phyloP scores from a whole-genome alignment of 2,888 invertebrate species.

The Graphium colonna region DNA sequence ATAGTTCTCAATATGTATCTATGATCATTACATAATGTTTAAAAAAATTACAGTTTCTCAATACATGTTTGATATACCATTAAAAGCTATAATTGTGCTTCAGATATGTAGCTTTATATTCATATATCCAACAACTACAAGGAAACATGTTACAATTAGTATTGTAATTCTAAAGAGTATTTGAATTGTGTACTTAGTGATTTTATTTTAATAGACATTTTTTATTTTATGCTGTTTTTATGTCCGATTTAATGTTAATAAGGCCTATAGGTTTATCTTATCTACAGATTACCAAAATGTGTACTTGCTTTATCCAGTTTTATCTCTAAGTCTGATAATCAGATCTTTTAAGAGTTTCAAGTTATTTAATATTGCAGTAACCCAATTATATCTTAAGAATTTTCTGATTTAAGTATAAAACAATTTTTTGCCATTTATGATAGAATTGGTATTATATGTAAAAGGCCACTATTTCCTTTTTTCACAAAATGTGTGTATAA shows the following conservation, averaged over 20 bases:
- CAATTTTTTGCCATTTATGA: too few relatives aligned
- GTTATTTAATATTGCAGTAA: too few relatives aligned
- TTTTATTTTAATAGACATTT: too few relatives aligned
- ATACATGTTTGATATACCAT: constrained; percentile 15
- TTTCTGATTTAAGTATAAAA: too few relatives aligned
- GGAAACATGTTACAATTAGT: not conserved
- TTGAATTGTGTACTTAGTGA: constrained; percentile 7
- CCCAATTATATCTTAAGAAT: too few relatives aligned
- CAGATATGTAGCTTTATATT: constrained; percentile 12
- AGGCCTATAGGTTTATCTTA: constrained; percentile 26
- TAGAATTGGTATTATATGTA: too few relatives aligned
- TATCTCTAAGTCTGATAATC: too few relatives aligned
- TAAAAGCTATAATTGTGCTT: constrained; percentile 18
- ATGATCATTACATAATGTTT: constrained; percentile 19
- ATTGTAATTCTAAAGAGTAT: constrained; percentile 1
- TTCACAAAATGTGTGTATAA: too few relatives aligned
- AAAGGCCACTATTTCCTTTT: too few relatives aligned
- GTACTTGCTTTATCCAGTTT: constrained; percentile 2
- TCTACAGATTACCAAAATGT: constrained; percentile 25
- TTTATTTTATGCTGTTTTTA: not conserved
- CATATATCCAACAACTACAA: constrained; percentile 5
- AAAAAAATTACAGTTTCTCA: constrained; percentile 8
- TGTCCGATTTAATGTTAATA: constrained; percentile 1
- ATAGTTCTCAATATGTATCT: constrained; percentile 5
- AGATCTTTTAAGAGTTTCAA: too few relatives aligned